These are phyloP conservation scores for Noctua comes DNA, from an alignment of 2,888 invertebrate species.

Conservation along the genomic window DNA sequence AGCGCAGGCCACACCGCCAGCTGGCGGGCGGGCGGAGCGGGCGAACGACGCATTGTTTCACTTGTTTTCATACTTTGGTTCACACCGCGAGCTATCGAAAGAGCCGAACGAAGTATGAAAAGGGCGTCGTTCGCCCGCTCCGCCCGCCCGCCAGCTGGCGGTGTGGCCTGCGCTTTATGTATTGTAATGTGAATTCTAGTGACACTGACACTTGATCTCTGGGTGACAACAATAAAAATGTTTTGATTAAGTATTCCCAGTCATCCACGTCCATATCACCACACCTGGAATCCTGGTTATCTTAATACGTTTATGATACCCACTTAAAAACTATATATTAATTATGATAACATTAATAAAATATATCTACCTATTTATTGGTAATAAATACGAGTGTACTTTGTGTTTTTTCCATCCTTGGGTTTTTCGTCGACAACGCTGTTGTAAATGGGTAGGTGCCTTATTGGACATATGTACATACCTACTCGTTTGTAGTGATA, in stretches of 20 bases:
- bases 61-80: too few species aligned
- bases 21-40: too few species aligned
- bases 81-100: too few species aligned
- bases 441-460: not conserved
- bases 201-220: not conserved
- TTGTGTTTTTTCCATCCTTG: not conserved
- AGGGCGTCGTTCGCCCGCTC: too few species aligned
- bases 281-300: not conserved
- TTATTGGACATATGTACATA: not conserved
- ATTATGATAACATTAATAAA: conserved; percentile 6
- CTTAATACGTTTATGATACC: not conserved
- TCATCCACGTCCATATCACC: not conserved
- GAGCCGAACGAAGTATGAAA: too few species aligned
- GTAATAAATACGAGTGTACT: not conserved
- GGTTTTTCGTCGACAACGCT: not conserved
- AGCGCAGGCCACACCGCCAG: too few species aligned
- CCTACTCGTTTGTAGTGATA: not conserved
- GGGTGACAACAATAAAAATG: not conserved
- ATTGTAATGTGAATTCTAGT: not conserved
- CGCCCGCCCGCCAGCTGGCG: too few species aligned
- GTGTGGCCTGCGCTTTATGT: too few species aligned
- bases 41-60: too few species aligned
- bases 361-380: not conserved
- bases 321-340: conserved; percentile 7
- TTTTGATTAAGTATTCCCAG: not conserved